A percentile compares a stretch with the other conserved stretches of the same genome.
Evolutionary conservation across 2,888 invertebrate genomes (phyloP).

Genomic region (Tipula helvola): DNA sequence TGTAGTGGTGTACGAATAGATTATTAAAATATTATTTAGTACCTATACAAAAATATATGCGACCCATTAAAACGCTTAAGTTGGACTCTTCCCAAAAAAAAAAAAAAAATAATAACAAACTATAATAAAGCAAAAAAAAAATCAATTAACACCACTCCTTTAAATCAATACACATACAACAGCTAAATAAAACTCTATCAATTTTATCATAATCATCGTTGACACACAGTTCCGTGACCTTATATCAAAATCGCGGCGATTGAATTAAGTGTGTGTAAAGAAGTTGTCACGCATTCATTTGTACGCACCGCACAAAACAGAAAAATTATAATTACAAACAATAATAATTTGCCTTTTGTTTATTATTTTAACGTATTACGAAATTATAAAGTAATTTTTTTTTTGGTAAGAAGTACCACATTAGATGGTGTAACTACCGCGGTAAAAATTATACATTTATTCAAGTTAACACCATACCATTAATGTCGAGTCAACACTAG

Average conservation of each 20-base stretch:
- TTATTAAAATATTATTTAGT: neutral
- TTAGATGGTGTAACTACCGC: neutral
- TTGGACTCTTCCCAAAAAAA: neutral
- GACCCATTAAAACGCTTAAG: neutral
- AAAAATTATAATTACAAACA: neutral
- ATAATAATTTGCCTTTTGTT: neutral
- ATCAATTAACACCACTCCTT: neutral
- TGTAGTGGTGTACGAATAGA: neutral
- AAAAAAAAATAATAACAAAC: neutral
- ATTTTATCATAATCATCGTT: neutral
- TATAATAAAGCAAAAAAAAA: neutral
- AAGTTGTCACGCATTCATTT: neutral
- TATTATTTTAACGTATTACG: neutral
- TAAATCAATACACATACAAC: neutral
- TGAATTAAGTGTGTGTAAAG: neutral
- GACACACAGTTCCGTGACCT: constrained; percentile 4
- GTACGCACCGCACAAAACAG: neutral
- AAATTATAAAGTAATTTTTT: neutral
- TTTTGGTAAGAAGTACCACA: neutral
- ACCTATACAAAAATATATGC: neutral
- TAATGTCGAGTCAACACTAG: no score
- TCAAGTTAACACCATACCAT: no score
- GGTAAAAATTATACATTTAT: no score
- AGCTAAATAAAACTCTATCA: neutral
- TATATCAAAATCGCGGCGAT: neutral